Percentiles rank a stretch among this genome's conserved stretches.
Evolutionary conservation across 2,888 invertebrate species (phyloP).

Genomic region (Slavum lentiscoides): DNA sequence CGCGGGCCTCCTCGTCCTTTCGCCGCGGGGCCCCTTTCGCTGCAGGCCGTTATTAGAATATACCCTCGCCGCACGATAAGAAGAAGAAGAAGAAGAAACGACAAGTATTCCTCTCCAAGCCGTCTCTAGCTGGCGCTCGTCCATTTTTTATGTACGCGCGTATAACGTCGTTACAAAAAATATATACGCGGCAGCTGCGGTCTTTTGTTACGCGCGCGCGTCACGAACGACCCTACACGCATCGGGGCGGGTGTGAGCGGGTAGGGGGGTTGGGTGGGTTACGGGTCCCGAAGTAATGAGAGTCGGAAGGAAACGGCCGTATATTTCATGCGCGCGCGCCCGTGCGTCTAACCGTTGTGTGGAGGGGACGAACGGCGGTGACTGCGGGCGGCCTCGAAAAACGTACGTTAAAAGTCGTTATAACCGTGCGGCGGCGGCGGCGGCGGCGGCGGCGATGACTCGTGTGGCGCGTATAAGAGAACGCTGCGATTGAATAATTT

Average conservation of each 20-base stretch:
- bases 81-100: too few relatives aligned
- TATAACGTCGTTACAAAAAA: constrained; percentile 28
- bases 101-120: background rate
- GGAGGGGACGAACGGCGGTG: background rate
- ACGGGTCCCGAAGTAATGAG: constrained; percentile 21
- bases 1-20: too few relatives aligned
- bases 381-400: constrained; percentile 14
- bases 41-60: too few relatives aligned
- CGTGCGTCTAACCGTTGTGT: too few relatives aligned
- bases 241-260: too few relatives aligned
- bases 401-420: constrained; percentile 51
- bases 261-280: too few relatives aligned
- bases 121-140: background rate
- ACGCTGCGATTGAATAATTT: too few relatives aligned
- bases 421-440: background rate
- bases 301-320: constrained; percentile 26
- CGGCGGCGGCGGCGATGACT: too few relatives aligned
- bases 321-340: background rate
- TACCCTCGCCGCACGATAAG: too few relatives aligned
- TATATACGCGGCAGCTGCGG: constrained; percentile 2
- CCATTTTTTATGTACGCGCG: constrained; percentile 18
- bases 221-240: background rate
- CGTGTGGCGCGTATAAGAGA: too few relatives aligned
- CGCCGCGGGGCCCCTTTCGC: too few relatives aligned
- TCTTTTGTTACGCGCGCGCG: constrained; percentile 5